Evolutionary conservation across 35 echinoderm and acorn worm genomes (phyloP).

Genomic region (Acanthaster planci): DNA sequence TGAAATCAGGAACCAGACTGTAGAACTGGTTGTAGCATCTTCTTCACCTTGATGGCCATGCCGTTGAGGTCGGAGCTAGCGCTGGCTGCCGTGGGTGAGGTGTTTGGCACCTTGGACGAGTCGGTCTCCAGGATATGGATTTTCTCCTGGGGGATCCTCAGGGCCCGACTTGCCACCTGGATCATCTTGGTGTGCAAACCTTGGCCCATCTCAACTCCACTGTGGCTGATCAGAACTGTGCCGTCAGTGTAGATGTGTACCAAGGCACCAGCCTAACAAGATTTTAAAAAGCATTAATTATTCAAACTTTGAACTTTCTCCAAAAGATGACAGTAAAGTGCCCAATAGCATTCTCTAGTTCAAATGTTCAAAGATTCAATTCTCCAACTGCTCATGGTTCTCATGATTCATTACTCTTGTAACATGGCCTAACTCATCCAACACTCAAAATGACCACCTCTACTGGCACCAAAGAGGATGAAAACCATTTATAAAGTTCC

Average conservation of each 20-base stretch:
- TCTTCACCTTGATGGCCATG: conserved; percentile 70
- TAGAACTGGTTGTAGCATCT: no score
- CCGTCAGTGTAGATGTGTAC: conserved; percentile 86
- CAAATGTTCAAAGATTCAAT: no score
- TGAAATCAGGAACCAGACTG: no score
- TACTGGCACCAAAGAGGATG: no score
- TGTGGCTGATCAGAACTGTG: conserved; percentile 63
- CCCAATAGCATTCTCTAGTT: no score
- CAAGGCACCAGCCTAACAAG: conserved; percentile 68
- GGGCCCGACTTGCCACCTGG: conserved; percentile 75
- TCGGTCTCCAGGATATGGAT: conserved; percentile 74
- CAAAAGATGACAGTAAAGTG: no score
- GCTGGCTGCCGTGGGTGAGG: conserved; percentile 77
- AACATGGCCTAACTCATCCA: no score
- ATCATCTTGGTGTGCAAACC: conserved; percentile 88
- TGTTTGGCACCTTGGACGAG: conserved; percentile 74
- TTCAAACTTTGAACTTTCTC: no score
- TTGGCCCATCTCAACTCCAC: conserved; percentile 93
- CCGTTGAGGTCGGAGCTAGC: conserved; percentile 78
- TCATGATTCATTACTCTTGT: no score
- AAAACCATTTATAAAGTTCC: no score
- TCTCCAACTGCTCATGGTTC: no score
- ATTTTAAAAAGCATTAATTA: neutral
- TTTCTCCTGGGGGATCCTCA: conserved; percentile 53
- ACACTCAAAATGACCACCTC: no score